Evolutionary conservation across 2,797 vertebrate genomes (phyloP).

Genomic region (Crenichthys baileyi): DNA sequence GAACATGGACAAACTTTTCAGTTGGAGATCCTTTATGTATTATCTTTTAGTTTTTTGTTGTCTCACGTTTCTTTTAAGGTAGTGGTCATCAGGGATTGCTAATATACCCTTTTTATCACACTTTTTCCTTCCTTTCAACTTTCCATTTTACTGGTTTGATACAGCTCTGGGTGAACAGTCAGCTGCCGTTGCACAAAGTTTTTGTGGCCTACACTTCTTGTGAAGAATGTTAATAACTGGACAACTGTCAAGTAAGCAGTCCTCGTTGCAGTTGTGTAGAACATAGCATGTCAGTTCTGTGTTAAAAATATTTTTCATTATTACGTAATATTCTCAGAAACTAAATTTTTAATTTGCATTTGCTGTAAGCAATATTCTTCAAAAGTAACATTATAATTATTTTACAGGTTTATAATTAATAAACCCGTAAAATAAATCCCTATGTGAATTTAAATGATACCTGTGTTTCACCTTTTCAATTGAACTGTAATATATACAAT

Average conservation of each 20-base stretch:
- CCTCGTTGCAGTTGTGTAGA: no score
- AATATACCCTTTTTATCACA: neutral
- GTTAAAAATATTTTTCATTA: neutral
- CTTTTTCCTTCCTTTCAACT: neutral
- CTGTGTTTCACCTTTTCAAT: neutral
- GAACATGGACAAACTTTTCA: no score
- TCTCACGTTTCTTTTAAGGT: neutral
- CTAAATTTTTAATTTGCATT: neutral
- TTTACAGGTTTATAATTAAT: no score
- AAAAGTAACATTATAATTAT: neutral
- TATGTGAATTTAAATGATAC: neutral
- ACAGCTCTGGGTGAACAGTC: no score
- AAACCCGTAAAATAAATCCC: neutral
- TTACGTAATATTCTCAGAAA: neutral
- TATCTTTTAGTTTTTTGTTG: neutral
- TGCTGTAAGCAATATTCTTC: neutral
- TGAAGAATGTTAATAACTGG: no score
- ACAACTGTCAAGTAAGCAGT: no score
- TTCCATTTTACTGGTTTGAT: no score
- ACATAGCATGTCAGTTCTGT: no score
- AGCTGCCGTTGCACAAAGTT: no score
- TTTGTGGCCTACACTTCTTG: no score
- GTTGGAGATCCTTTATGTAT: neutral
- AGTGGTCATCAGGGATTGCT: neutral
- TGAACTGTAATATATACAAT: neutral